Base-by-base conservation (phyloP, 1,140 invertebrate species). In the Carcinoscorpius rotundicauda region DNA sequence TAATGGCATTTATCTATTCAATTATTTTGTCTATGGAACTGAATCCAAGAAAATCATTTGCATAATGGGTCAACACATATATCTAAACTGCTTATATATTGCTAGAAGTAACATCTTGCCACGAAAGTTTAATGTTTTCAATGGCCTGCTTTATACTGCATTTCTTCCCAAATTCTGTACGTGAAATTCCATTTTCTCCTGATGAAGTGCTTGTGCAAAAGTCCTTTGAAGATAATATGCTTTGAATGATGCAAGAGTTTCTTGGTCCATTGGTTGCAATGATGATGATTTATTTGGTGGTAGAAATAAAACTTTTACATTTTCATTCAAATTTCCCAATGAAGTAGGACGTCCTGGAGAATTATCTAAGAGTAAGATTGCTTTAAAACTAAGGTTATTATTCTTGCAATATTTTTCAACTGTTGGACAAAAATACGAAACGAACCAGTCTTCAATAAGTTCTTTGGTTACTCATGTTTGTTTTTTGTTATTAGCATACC, bases 391-490 rank as follows among this genome's bases (percentile, higher is more conserved):
- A 48, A 72, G 55, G 6, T 67, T 66, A 56, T 66, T 62, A 53
- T 64, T 61, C 51, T 52, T 58, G 52, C 52, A 58, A 51, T 64
- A 72, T 56, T 66, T 62, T 49, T 68, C 51, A 29, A 64, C 64
- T 57, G 52, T 58, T 6, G 58, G 62, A 29, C 60, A 51, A 61
- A 64, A 67, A 58, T 55, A 58, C 52, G 61, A 58, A 51, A 60
- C 29, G 68, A 76, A 74, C 76, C 72, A 78, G 59, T 77, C 71
- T 63, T 72, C 62, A 69, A 79, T 78, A 66, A 78, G 62, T 61
- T 68, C 64, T 58, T 64, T 61, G 64, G 74, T 78, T 57, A 80
- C 71, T 74, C 73, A 78, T 11, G 75, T 73, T 70, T 76, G 29
- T 29, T 29, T 29, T 29, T 29, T 78, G 66, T 71, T 72, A 72